phyloP scores from a whole-genome alignment of 1,140 invertebrate genomes.

The Drosophila navojoa region DNA sequence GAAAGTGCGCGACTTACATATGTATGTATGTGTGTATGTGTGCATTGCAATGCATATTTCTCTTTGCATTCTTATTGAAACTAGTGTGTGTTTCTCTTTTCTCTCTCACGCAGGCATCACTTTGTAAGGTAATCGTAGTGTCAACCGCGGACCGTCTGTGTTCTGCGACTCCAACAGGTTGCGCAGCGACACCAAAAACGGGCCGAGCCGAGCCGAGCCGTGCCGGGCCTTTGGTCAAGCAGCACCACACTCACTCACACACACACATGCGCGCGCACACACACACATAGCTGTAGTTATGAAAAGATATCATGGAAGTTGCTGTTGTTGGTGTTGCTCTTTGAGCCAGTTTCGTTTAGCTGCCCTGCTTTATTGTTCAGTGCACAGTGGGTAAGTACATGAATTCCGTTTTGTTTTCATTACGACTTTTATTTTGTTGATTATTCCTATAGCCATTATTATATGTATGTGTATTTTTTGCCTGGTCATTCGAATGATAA shows the following conservation, averaged over 20 bases:
- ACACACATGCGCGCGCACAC: not conserved
- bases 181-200: slow-evolving; percentile 46
- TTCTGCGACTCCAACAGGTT: slow-evolving; percentile 56
- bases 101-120: slow-evolving; percentile 54
- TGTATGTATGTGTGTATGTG: no score
- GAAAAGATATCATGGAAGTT: slow-evolving; percentile 21
- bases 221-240: slow-evolving; percentile 43
- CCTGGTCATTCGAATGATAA: slow-evolving; percentile 41
- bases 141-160: slow-evolving; percentile 58
- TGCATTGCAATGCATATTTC: no score
- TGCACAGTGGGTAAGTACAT: slow-evolving; percentile 31
- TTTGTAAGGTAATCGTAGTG: slow-evolving; percentile 70
- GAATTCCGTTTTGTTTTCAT: slow-evolving; percentile 67
- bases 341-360: slow-evolving; percentile 46
- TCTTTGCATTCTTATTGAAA: no score
- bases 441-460: slow-evolving; percentile 30
- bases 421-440: slow-evolving; percentile 24
- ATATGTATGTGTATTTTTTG: slow-evolving; percentile 28
- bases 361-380: slow-evolving; percentile 23
- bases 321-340: not conserved
- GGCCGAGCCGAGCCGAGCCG: not conserved
- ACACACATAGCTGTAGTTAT: slow-evolving; percentile 3
- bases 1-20: no score
- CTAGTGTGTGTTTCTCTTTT: not conserved
- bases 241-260: slow-evolving; percentile 14